These are phyloP conservation scores for Drosophila fulvimacula DNA, from an alignment of 2,888 invertebrate species.

Conservation along the genomic window DNA sequence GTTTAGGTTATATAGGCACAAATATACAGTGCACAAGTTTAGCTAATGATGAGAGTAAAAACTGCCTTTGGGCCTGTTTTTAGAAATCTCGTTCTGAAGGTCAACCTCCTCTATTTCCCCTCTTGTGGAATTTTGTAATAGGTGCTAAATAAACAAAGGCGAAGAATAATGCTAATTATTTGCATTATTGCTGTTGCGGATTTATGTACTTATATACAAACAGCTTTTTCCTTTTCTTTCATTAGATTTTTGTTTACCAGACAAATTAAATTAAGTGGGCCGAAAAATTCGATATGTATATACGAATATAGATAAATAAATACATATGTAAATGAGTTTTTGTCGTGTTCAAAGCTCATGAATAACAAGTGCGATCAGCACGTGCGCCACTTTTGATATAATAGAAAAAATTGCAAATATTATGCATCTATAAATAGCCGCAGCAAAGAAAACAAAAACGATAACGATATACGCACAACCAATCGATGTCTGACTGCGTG, in stretches of 20 bases:
- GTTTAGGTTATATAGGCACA: conserved; percentile 17
- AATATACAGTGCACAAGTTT: conserved; percentile 43
- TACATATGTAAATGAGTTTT: conserved; percentile 18
- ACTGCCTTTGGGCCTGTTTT: conserved; percentile 26
- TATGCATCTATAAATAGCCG: conserved; percentile 23
- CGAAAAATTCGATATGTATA: conserved; percentile 2
- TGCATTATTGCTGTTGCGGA: conserved; percentile 21
- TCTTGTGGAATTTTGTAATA: conserved; percentile 5
- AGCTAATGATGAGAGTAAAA: conserved; percentile 9
- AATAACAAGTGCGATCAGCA: conserved; percentile 21
- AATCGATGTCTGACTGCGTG: conserved; percentile 44
- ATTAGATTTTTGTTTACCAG: conserved; percentile 27
- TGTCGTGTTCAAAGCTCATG: conserved; percentile 20
- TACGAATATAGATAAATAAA: conserved; percentile 2
- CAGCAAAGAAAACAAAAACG: conserved; percentile 20
- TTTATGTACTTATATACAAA: conserved; percentile 26
- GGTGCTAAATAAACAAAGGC: conserved; percentile 4
- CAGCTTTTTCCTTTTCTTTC: conserved; percentile 11
- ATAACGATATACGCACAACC: conserved; percentile 39
- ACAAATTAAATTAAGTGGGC: conserved; percentile 31
- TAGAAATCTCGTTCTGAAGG: conserved; percentile 34
- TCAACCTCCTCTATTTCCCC: conserved; percentile 1
- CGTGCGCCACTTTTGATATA: conserved; percentile 25
- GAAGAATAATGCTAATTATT: conserved; percentile 41
- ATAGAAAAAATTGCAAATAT: conserved; percentile 12